These are phyloP conservation scores for Halcyon senegalensis DNA, from an alignment of 2,113 vertebrate genomes.

Conservation along the genomic window DNA sequence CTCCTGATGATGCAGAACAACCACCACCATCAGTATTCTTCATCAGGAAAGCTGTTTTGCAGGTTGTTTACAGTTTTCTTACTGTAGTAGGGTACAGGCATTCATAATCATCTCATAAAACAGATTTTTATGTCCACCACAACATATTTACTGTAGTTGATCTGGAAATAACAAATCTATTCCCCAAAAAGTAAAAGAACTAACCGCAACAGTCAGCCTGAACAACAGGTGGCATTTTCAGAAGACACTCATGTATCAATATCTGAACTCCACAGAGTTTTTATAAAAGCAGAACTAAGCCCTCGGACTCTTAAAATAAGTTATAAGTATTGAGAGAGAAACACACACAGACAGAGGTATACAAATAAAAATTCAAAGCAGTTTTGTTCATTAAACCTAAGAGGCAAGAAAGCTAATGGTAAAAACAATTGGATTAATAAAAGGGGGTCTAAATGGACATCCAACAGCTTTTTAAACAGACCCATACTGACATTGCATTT, in stretches of 20 bases:
- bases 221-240: slow-evolving; percentile 43
- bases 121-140: not conserved
- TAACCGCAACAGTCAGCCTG: not conserved
- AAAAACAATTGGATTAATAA: not conserved
- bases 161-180: slow-evolving; percentile 1
- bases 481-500: not conserved
- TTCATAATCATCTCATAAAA: not conserved
- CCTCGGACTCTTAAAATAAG: not conserved
- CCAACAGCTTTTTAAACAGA: not conserved
- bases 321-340: not conserved
- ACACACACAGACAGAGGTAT: not conserved
- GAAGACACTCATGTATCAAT: not conserved
- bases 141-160: not conserved
- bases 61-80: not conserved
- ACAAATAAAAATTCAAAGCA: not conserved
- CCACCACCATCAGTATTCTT: not conserved
- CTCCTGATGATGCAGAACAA: not conserved
- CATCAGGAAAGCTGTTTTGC: not conserved
- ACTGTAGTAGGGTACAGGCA: not conserved
- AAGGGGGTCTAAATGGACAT: not conserved
- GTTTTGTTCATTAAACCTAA: not conserved
- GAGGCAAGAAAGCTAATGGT: not conserved
- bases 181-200: not conserved
- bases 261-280: not conserved
- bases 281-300: not conserved